Evolutionary conservation across 2,797 vertebrate genomes (phyloP).

Genomic region (Sparus aurata): DNA sequence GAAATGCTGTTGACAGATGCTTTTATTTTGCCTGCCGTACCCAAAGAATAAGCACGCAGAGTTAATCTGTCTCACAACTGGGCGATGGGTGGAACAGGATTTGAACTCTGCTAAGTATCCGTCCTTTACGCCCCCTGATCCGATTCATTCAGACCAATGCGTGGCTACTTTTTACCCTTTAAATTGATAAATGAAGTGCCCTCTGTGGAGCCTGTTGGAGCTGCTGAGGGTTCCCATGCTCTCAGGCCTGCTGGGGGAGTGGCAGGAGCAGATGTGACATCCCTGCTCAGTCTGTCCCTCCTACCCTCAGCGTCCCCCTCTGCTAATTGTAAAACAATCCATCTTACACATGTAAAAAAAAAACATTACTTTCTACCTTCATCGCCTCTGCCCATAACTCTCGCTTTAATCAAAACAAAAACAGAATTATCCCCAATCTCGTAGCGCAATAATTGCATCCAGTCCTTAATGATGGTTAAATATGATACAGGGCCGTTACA

Average conservation of each 20-base stretch:
- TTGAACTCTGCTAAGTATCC: conserved; percentile 12
- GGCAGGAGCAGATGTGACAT: conserved; percentile 86
- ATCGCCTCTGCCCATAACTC: conserved; percentile 50
- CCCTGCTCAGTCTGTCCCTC: conserved; percentile 60
- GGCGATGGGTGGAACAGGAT: conserved; percentile 16
- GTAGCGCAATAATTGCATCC: conserved; percentile 44
- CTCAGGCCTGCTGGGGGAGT: conserved; percentile 71
- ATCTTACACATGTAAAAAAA: conserved; percentile 78
- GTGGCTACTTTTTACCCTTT: conserved; percentile 32
- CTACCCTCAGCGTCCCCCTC: conserved; percentile 54
- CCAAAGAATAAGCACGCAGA: conserved; percentile 22
- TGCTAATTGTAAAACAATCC: conserved; percentile 76
- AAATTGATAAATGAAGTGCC: conserved; percentile 69
- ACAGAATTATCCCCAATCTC: conserved; percentile 62
- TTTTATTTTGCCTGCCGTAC: conserved; percentile 57
- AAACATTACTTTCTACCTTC: conserved; percentile 54
- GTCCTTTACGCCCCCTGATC: background rate
- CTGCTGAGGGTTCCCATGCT: conserved; percentile 75
- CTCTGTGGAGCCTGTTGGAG: conserved; percentile 55
- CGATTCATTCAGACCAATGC: conserved; percentile 8
- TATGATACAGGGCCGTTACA: conserved; percentile 48
- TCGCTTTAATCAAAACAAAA: conserved; percentile 55
- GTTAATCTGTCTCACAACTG: conserved; percentile 40
- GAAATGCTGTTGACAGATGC: conserved; percentile 60
- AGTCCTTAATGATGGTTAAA: conserved; percentile 48